Evolutionary conservation across 2,113 vertebrate genomes (phyloP), one percentile per base, ranked within the genome.

Genomic region (Scolopax mira): DNA sequence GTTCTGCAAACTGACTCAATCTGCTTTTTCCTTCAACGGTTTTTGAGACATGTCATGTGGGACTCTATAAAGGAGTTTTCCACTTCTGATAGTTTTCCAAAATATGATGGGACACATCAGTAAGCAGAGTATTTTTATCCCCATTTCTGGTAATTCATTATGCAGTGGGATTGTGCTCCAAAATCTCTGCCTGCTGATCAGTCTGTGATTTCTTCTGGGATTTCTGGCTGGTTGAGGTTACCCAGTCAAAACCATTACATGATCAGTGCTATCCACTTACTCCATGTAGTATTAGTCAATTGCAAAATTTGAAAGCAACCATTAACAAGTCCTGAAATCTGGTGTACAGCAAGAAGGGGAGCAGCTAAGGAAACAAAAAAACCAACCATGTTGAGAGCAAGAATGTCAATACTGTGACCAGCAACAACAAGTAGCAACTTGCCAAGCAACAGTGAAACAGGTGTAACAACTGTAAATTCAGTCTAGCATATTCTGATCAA

Each of bases 161-260:
- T 72, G 25, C 11, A 25, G 12, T 12, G 19, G 11, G 9, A 7
- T 2, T 1, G 8, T 42, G 6, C 14, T 78, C 21, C 1, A 13
- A 80, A 86, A 84, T 41, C 5, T 25, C 19, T 66, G 8, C 48
- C 22, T 78, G 73, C 60, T 90, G 17, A 31, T 85, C 57, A 33
- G 44, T 42, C 23, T 4, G 3, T 42, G 31, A 49, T 7, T 16
- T 48, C 12, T 72, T 77, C 13, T 6, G 14, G 42, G 11, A 90
- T n/a, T 71, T 65, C 11, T 57, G 17, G 1, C 18, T 51, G 21
- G 3, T 21, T 84, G 16, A 4, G 3, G 33, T 69, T 89, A 41
- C 10, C 5, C 39, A 31, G 31, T 46, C 16, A 41, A 67, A 25
- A 3, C 22, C 28, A 16, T 49, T 25, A 7, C 14, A 23, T 11